Evolutionary conservation across 2,888 invertebrate genomes (phyloP).

Genomic region (Bellardia bayeri): DNA sequence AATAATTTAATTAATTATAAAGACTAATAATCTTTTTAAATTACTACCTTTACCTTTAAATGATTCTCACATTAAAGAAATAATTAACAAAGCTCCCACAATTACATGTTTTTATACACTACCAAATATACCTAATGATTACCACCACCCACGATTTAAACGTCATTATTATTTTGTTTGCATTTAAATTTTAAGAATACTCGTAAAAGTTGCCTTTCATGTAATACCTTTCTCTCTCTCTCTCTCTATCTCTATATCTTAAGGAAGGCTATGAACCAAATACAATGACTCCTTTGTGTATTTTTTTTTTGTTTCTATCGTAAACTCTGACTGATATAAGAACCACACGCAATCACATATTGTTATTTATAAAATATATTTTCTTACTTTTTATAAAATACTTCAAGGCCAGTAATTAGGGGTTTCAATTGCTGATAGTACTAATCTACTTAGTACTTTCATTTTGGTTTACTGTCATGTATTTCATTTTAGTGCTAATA

Average conservation of each 20-base stretch:
- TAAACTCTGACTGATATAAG: slow-evolving; percentile 33
- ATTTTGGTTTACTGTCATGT: too few relatives aligned
- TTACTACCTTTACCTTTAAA: neutral
- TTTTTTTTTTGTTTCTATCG: neutral
- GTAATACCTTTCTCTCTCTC: neutral
- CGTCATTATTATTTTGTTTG: slow-evolving; percentile 7
- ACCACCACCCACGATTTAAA: slow-evolving; percentile 1
- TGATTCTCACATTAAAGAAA: neutral
- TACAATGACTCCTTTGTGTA: slow-evolving; percentile 14
- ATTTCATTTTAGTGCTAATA: too few relatives aligned
- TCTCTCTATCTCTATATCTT: neutral
- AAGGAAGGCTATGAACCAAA: slow-evolving; percentile 19
- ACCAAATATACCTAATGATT: neutral
- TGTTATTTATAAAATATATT: slow-evolving; percentile 1
- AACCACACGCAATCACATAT: slow-evolving; percentile 39
- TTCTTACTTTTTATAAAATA: neutral
- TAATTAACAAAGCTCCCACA: neutral
- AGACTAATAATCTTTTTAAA: neutral
- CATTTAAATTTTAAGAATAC: neutral
- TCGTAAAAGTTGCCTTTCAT: slow-evolving; percentile 27
- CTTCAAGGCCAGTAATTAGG: slow-evolving; percentile 34
- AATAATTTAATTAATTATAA: neutral
- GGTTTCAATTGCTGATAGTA: neutral
- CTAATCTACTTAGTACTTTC: too few relatives aligned
- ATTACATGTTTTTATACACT: slow-evolving; percentile 1